A percentile compares a stretch with the other conserved stretches of the same genome.
These are phyloP conservation scores for Calliopsis andreniformis DNA, from an alignment of 1,140 invertebrate species.

Conservation along the genomic window DNA sequence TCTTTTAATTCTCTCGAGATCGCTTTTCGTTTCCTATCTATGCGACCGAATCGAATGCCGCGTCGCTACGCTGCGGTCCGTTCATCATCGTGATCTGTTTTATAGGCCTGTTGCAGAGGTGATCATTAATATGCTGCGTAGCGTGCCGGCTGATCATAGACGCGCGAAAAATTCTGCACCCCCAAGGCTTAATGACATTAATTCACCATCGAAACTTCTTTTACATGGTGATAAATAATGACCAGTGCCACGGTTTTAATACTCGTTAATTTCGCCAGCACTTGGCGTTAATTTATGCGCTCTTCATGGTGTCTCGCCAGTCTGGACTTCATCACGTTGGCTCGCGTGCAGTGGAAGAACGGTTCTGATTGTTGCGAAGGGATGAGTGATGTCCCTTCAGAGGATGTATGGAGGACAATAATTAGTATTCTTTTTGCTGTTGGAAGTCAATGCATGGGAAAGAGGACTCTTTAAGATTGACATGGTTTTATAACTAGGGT, in stretches of 20 bases:
- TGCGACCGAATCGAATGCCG: conserved; percentile 4
- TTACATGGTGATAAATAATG: conserved; percentile 18
- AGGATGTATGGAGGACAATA: neutral
- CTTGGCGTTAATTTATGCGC: conserved; percentile 31
- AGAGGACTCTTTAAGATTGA: no score
- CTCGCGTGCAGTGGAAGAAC: conserved; percentile 7
- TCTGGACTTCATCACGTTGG: conserved; percentile 11
- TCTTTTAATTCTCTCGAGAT: conserved; percentile 29
- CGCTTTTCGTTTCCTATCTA: neutral
- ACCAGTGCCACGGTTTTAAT: conserved; percentile 1
- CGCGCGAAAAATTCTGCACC: neutral
- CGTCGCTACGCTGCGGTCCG: neutral
- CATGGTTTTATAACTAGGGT: no score
- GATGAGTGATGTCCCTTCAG: conserved; percentile 11
- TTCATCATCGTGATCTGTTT: conserved; percentile 6
- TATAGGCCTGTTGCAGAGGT: neutral
- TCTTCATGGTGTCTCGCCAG: conserved; percentile 18
- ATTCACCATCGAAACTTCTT: conserved; percentile 26
- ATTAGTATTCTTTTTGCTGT: neutral
- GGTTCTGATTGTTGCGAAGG: conserved; percentile 10
- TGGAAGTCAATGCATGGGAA: neutral
- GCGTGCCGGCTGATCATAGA: conserved; percentile 11
- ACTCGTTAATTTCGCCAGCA: conserved; percentile 24
- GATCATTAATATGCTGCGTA: conserved; percentile 4
- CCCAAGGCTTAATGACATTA: conserved; percentile 17